Evolutionary conservation across 2,113 vertebrate genomes (phyloP), one percentile per base, ranked within the genome.

Genomic region (Hippocampus comes): DNA sequence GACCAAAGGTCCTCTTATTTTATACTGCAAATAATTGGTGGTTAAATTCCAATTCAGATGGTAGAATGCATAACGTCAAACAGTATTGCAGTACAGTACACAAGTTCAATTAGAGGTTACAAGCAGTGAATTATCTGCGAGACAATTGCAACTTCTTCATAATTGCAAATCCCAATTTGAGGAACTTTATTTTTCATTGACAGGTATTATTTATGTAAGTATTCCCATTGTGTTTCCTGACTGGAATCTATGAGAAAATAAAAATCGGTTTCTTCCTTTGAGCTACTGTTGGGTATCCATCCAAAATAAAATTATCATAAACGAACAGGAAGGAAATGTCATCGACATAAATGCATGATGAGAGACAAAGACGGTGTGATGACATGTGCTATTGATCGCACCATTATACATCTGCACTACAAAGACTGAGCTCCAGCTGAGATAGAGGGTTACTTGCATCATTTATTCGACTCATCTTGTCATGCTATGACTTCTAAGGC

Each of bases 401-500:
- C 70, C 71, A 83, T 83, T 64, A 83, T 71, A 77, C 41, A 87
- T 83, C 68, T 82, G 77, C 74, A 81, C 70, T 49, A 80, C 73
- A 82, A 77, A 74, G 25, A 78, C 65, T 49, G 49, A 63, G 51
- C 76, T 80, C 65, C 80, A 78, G 82, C 80, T 68, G 68, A 76
- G 82, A 86, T 46, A 71, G 63, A 65, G 30, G 78, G 63, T 57
- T 38, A 78, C 79, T 87, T 84, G 66, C 64, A 75, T 76, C 76
- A 69, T 49, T 79, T 78, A 53, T 78, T 75, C 68, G 72, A 68
- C 67, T 53, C 76, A 72, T 71, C 75, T 56, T 79, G 72, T 77
- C 78, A 72, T 69, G 57, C 27, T 76, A 48, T 25, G 15, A 63
- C 67, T 63, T 75, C 49, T 23, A 38, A 60, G 11, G 20, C 17